These are phyloP conservation scores for Promerops cafer DNA, from an alignment of 2,113 vertebrate genomes.

Conservation along the genomic window DNA sequence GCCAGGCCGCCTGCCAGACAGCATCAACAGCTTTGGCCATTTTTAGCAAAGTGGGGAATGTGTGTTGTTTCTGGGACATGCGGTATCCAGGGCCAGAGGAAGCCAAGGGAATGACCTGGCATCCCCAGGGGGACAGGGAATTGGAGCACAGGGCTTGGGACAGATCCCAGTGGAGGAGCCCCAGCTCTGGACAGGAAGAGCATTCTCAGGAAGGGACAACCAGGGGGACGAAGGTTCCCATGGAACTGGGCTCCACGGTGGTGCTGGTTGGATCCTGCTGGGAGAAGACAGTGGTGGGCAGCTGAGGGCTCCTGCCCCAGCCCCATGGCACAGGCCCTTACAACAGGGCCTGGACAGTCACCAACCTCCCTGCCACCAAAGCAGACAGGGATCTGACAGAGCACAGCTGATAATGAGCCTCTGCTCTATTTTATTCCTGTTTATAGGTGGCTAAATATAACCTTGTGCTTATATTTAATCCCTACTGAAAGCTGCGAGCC, in stretches of 20 bases:
- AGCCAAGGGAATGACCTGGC: not conserved
- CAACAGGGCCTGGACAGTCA: not conserved
- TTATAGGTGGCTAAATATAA: slow-evolving; percentile 35
- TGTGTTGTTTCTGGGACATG: slow-evolving; percentile 10
- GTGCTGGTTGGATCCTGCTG: not conserved
- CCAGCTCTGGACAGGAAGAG: not conserved
- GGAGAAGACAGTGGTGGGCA: accelerated
- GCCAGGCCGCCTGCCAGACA: not conserved
- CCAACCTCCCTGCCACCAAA: accelerated
- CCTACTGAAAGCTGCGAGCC: not conserved
- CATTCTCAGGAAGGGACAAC: not conserved
- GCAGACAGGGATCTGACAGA: accelerated
- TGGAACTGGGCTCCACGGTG: not conserved
- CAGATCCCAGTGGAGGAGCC: not conserved
- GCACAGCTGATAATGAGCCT: not conserved
- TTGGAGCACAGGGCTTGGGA: not conserved
- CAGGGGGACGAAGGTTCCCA: not conserved
- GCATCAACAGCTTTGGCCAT: not conserved
- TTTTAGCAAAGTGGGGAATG: not conserved
- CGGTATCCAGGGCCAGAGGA: not conserved
- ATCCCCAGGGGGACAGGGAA: not conserved
- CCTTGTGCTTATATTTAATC: not conserved
- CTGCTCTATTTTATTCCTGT: not conserved
- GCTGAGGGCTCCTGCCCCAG: not conserved
- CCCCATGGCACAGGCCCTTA: not conserved